A percentile compares a stretch with the other conserved stretches of the same genome.
phyloP scores from a whole-genome alignment of 2,113 vertebrate genomes.

The Hylia prasina region DNA sequence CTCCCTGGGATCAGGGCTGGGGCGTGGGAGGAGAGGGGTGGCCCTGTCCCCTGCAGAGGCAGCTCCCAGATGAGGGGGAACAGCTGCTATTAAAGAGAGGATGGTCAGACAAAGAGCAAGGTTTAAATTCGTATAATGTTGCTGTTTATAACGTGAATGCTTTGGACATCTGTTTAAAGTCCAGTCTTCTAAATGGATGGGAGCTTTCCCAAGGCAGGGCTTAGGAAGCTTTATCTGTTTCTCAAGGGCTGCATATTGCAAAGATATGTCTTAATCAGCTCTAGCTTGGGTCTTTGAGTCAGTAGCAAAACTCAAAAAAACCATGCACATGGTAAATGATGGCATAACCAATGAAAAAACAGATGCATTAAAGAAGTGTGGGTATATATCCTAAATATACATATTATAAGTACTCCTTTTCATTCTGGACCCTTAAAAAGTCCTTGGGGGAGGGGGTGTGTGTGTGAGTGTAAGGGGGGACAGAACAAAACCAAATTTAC shows the following conservation, averaged over 20 bases:
- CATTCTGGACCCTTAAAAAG: neutral
- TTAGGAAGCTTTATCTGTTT: conserved; percentile 15
- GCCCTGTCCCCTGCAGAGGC: neutral
- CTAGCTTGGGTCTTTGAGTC: conserved; percentile 16
- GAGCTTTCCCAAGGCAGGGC: conserved; percentile 32
- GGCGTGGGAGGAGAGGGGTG: neutral
- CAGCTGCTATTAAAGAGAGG: neutral
- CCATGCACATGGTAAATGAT: neutral
- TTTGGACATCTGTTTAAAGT: conserved; percentile 67
- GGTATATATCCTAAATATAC: neutral
- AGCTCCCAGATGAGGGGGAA: neutral
- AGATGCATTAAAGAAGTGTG: neutral
- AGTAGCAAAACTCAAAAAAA: neutral
- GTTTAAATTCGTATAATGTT: conserved; percentile 56
- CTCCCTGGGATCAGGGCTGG: neutral
- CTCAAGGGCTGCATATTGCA: neutral
- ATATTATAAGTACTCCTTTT: neutral
- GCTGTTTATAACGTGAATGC: conserved; percentile 47
- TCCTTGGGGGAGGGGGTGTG: neutral
- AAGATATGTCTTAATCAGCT: conserved; percentile 53
- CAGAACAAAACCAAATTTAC: conserved; percentile 11
- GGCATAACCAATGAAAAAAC: neutral
- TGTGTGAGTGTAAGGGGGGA: too few relatives aligned
- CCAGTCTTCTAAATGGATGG: conserved; percentile 31
- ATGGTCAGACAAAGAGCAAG: conserved; percentile 53